A percentile compares a stretch with the other conserved stretches of the same genome.
Conservation (phyloP, 2,888 invertebrate genomes). For the Mallateleia sp. region DNA sequence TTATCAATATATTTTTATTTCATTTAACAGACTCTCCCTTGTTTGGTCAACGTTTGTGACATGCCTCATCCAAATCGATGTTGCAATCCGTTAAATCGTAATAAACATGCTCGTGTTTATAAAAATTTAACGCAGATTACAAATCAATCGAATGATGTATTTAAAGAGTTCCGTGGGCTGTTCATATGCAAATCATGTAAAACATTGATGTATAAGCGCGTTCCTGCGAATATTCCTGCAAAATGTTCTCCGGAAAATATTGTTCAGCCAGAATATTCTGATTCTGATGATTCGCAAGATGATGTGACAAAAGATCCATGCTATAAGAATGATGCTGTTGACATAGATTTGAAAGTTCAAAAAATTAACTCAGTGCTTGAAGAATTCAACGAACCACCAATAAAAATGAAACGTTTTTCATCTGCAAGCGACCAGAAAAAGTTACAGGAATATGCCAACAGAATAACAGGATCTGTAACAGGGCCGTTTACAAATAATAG, state of each 20-base stretch:
- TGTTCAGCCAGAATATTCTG: neutral
- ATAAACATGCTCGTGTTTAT: conserved; percentile 13
- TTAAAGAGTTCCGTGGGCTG: conserved; percentile 11
- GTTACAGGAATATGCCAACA: conserved; percentile 6
- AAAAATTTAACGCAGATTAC: conserved; percentile 3
- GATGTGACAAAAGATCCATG: conserved; percentile 24
- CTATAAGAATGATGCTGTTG: conserved; percentile 10
- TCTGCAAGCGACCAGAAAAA: conserved; percentile 26
- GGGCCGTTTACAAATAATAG: neutral
- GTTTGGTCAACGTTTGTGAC: conserved; percentile 4
- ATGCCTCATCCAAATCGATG: conserved; percentile 21
- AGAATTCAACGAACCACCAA: conserved; percentile 21
- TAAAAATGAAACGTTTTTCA: conserved; percentile 27
- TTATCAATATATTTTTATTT: too few species aligned
- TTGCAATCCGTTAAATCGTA: conserved; percentile 22
- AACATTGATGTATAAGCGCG: conserved; percentile 18
- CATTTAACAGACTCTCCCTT: neutral
- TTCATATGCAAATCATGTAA: conserved; percentile 30
- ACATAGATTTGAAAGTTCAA: conserved; percentile 26
- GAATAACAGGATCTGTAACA: conserved; percentile 12
- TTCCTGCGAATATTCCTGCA: neutral
- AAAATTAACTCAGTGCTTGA: conserved; percentile 22
- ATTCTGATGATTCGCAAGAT: conserved; percentile 10
- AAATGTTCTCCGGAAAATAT: neutral
- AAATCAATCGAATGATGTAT: conserved; percentile 6